Base-by-base conservation (phyloP, 2,888 invertebrate species). In the Andrena flavipes region DNA sequence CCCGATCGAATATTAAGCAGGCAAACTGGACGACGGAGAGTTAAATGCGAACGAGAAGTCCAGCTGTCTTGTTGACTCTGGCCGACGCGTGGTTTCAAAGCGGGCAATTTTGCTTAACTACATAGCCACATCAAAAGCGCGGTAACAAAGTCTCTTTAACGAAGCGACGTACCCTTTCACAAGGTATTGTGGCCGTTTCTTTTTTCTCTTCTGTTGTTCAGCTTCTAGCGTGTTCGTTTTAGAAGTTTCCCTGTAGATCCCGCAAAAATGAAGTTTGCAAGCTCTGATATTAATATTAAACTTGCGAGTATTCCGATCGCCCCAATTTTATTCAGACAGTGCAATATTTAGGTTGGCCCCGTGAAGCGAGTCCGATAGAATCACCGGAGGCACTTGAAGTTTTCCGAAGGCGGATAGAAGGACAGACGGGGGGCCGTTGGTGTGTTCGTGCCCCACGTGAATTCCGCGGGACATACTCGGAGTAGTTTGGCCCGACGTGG, bases 391-490 rank as follows among this genome's bases (percentile, higher is more conserved):
- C 69, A 42, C 29, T 74, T 70, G 33, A 76, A 80, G 80, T 84
- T 84, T 75, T 80, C 67, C 71, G 80, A 84, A 77, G 75, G 67
- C 56, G 69, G 71, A 75, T 60, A 42, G 75, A 80, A 63, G 74
- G 42, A 26, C 30, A 5, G 20, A 16, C 30, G 23, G 7, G n/a
- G 16, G 56, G 35, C 0, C 51, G 56, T 56, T 26, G 23, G 56
- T 60, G 68, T 62, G 70, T 23, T 60, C 29, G 64, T 76, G 56
- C 51, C 54, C 62, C 79, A 62, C 75, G 73, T 80, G 71, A 80
- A 87, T 84, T 87, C 79, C 80, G 60, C 68, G 72, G 68, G 77
- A 74, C 85, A 76, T 72, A 65, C 76, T 76, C 71, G 48, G 65
- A 54, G 78, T 79, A 85, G 68, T 78, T 83, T 68, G 76, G 70